Evolutionary conservation across 2,888 invertebrate species (phyloP).

Genomic region (Neria commutata): DNA sequence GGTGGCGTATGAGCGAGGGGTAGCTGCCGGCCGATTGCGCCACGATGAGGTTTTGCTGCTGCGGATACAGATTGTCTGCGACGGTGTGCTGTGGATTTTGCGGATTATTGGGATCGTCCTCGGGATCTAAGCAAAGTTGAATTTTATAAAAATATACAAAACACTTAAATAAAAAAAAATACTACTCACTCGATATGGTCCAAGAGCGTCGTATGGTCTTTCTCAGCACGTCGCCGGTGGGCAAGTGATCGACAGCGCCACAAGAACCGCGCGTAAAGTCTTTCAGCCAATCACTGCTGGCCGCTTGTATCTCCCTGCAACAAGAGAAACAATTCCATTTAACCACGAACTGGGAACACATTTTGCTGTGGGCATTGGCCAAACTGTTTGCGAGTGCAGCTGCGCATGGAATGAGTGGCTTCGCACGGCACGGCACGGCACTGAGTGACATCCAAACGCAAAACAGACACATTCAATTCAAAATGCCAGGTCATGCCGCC

Average conservation of each 20-base stretch:
- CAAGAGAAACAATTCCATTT: conserved; percentile 54
- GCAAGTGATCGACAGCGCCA: conserved; percentile 61
- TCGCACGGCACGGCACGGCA: neutral
- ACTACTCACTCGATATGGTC: conserved; percentile 72
- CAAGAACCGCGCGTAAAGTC: conserved; percentile 66
- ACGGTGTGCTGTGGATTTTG: conserved; percentile 42
- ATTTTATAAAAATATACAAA: neutral
- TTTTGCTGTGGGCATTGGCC: conserved; percentile 3
- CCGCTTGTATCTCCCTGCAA: conserved; percentile 73
- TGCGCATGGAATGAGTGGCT: conserved; percentile 25
- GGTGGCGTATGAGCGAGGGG: conserved; percentile 52
- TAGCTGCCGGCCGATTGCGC: conserved; percentile 61
- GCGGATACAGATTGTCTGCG: conserved; percentile 64
- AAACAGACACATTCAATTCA: neutral
- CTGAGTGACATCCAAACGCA: conserved; percentile 5
- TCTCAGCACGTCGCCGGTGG: conserved; percentile 70
- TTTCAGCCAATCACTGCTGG: conserved; percentile 74
- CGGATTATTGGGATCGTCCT: conserved; percentile 57
- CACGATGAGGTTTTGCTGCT: conserved; percentile 68
- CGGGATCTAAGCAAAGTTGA: conserved; percentile 49
- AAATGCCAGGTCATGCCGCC: neutral
- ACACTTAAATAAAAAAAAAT: neutral
- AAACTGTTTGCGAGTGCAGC: conserved; percentile 27
- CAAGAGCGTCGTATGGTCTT: conserved; percentile 73
- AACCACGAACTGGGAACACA: conserved; percentile 41